Evolutionary conservation across 2,113 vertebrate genomes (phyloP), one percentile per base, ranked within the genome.

Genomic region (Sorex fumeus): DNA sequence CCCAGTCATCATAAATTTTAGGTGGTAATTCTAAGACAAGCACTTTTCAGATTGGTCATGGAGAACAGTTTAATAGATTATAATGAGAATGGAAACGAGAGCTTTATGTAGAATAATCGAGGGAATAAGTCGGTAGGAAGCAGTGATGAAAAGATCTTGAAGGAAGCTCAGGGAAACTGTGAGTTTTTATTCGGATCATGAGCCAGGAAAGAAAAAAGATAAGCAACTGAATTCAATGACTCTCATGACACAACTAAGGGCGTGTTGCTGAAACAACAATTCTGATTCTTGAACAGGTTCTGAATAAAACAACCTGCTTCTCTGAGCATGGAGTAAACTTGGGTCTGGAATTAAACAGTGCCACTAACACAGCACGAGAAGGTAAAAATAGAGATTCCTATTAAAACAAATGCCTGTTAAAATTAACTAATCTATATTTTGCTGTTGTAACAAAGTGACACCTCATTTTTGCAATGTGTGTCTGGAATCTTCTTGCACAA

Each of bases 141-240:
- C 28, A 64, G 40, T 69, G 28, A 84, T 47, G 36, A 47, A 69
- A 86, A 80, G 25, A 70, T 30, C 69, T 28, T 64, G 40, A 83
- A 89, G 19, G 34, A 28, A 81, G 57, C 53, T 36, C 12, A 74
- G 25, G 66, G 34, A 81, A 87, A 76, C 62, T 71, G 28, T 64
- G 45, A 72, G 21, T 94, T 74, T 88, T 84, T 19, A 64, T 12
- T 75, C 40, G 47, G 36, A 53, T 60, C 67, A 27, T 32, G 36
- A 40, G 30, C 27, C 81, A 89, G 25, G 81, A 88, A 72, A 90
- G 64, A 87, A 93, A 95, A 75, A 1, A 93, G 57, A 71, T 19
- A 83, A 4, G 45, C 64, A 84, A 91, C 6, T 13, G 28, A 74
- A 93, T 86, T 72, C 71, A 92, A 82, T 88, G 82, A 78, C 62